Conservation (phyloP, 2,113 vertebrate genomes). For the Murina feae region DNA sequence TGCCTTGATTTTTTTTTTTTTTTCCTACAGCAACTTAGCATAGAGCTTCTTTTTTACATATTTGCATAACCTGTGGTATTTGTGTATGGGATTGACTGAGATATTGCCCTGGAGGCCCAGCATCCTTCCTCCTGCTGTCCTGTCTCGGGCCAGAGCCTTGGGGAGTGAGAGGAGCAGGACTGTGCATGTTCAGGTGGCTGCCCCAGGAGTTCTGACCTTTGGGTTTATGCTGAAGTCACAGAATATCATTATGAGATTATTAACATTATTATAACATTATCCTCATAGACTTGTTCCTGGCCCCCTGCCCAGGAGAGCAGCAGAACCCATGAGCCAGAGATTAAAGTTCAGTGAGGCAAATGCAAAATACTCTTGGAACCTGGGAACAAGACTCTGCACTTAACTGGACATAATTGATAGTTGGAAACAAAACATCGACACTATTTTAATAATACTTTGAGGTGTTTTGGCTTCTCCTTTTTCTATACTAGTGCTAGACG, state of each 20-base stretch:
- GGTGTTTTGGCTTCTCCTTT: not conserved
- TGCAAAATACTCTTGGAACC: not conserved
- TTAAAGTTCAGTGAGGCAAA: not conserved
- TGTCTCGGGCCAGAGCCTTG: not conserved
- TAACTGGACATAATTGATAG: not conserved
- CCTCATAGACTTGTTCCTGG: not conserved
- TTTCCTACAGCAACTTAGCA: not conserved
- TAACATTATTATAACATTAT: not conserved
- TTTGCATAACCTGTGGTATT: not conserved
- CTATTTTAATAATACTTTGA: not conserved
- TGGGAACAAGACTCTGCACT: not conserved
- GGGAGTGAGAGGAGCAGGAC: not conserved
- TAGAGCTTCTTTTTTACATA: not conserved
- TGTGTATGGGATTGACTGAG: not conserved
- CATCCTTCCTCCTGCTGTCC: not conserved
- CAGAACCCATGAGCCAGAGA: not conserved
- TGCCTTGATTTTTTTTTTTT: not conserved
- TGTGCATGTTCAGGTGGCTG: accelerated
- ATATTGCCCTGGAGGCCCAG: not conserved
- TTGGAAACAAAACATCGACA: not conserved
- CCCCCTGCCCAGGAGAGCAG: not conserved
- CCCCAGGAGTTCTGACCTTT: not conserved
- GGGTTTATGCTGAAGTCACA: not conserved
- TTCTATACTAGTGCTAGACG: not conserved
- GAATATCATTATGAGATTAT: not conserved